Evolutionary conservation across 37 sponge, comb jelly and placozoan species (phyloP), one percentile per base, ranked within the genome.

Genomic region (Amphimedon queenslandica): DNA sequence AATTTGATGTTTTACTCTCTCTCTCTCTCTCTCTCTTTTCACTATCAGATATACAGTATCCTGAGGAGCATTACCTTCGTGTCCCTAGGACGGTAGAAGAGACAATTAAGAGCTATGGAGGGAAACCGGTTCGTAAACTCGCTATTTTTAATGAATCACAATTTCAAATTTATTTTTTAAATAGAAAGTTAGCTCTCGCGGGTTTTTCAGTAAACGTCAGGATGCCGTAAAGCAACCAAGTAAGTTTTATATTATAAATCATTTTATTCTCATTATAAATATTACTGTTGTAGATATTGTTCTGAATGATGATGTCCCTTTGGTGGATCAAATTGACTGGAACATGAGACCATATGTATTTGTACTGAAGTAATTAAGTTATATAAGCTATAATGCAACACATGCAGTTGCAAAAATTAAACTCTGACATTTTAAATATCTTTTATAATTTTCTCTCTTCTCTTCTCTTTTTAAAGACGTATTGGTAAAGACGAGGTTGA

Each of bases 291-390:
- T 27, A 85, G 85, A 60, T 41, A 67, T 74, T 29, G 40, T 40
- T 32, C 55, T 83, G 39, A 66, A 80, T 36, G 47, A 51, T 8
- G 57, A 30, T 8, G 79, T 71, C 34, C 40, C 67, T 21, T 27
- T 89, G 37, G 29, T 69, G 38, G 73, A 76, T 21, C 90, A 89
- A 61, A 78, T 75, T 36, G 43, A 79, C 61, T 83, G 79, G 40
- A 5, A 61, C 1, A 75, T 72, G 55, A 74, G 79, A 70, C 90
- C 90, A 63, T 80, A 69, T 38, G 55, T 89, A 13, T 66, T 89
- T 0, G 66, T 83, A 40, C 69, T 89, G 64, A 74, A 69, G 90
- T 88, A 58, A 66, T 71, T 68, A 60, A 13, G n/a, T n/a, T n/a
- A n/a, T n/a, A n/a, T n/a, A n/a, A n/a, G n/a, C n/a, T n/a, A n/a